Percentiles rank a stretch among this genome's conserved stretches.
Evolutionary conservation across 2,888 invertebrate genomes (phyloP).

Genomic region (Gonocerus acuteangulatus): DNA sequence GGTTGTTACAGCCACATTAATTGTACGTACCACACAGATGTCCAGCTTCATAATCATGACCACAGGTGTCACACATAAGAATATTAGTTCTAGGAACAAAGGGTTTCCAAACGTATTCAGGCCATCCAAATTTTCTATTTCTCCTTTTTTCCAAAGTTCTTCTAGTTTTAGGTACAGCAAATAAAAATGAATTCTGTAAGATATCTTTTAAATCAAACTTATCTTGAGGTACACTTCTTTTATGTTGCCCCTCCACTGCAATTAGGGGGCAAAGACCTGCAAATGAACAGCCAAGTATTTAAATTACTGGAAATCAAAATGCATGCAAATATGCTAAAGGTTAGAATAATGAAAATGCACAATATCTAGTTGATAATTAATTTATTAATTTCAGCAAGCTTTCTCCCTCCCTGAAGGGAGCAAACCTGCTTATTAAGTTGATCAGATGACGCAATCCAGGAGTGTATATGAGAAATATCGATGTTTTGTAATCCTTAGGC

Average conservation of each 20-base stretch:
- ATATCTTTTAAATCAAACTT: background rate
- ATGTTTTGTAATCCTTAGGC: too few relatives aligned
- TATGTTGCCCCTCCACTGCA: background rate
- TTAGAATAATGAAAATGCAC: too few relatives aligned
- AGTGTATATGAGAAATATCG: too few relatives aligned
- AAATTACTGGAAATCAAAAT: too few relatives aligned
- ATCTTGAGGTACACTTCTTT: background rate
- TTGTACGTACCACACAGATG: slow-evolving; percentile 81
- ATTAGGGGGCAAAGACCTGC: background rate
- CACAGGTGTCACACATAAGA: slow-evolving; percentile 70
- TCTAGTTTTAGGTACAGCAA: slow-evolving; percentile 74
- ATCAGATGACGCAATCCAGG: too few relatives aligned
- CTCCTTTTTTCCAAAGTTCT: slow-evolving; percentile 66
- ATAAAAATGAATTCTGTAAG: slow-evolving; percentile 50
- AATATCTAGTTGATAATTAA: too few relatives aligned
- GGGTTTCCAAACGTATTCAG: slow-evolving; percentile 61
- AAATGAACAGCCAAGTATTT: too few relatives aligned
- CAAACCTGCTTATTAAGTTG: too few relatives aligned
- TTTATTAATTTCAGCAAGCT: too few relatives aligned
- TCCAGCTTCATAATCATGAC: slow-evolving; percentile 70
- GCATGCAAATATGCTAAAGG: too few relatives aligned
- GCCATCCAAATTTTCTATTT: slow-evolving; percentile 63
- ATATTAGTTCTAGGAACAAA: slow-evolving; percentile 65
- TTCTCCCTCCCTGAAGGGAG: too few relatives aligned
- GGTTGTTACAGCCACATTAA: too few relatives aligned